These are phyloP conservation scores for Pseudochromis fuscus DNA, from an alignment of 2,797 vertebrate genomes.

Conservation along the genomic window DNA sequence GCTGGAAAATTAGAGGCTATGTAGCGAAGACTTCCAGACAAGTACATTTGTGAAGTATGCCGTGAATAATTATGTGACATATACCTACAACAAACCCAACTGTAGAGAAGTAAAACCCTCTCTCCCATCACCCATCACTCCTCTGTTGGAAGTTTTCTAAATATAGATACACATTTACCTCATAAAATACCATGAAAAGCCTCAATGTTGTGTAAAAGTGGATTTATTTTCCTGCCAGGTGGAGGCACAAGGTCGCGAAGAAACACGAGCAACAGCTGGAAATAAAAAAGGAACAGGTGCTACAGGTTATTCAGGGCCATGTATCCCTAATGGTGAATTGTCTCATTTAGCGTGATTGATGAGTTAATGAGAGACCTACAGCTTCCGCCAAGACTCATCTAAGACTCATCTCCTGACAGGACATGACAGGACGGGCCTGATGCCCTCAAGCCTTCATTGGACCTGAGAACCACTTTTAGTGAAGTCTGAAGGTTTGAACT, in stretches of 20 bases:
- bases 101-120: not conserved
- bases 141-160: too few species aligned
- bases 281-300: constrained; percentile 20
- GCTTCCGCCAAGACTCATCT: constrained; percentile 42
- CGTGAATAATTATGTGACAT: not conserved
- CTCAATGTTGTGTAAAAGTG: not conserved
- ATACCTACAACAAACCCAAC: constrained; percentile 7
- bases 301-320: constrained; percentile 41
- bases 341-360: constrained; percentile 58
- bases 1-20: constrained; percentile 52
- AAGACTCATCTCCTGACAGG: constrained; percentile 32
- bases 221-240: not conserved
- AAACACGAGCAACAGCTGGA: constrained; percentile 16
- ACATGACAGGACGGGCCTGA: constrained; percentile 28
- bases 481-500: not conserved
- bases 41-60: constrained; percentile 1
- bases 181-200: not conserved
- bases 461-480: too few species aligned
- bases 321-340: constrained; percentile 25
- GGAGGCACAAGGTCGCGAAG: not conserved
- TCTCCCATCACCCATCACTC: too few species aligned
- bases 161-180: not conserved
- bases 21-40: constrained; percentile 27
- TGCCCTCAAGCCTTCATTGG: constrained; percentile 17
- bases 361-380: constrained; percentile 58